Conservation (phyloP, 2,888 invertebrate genomes). For the Allophyes oxyacanthae region DNA sequence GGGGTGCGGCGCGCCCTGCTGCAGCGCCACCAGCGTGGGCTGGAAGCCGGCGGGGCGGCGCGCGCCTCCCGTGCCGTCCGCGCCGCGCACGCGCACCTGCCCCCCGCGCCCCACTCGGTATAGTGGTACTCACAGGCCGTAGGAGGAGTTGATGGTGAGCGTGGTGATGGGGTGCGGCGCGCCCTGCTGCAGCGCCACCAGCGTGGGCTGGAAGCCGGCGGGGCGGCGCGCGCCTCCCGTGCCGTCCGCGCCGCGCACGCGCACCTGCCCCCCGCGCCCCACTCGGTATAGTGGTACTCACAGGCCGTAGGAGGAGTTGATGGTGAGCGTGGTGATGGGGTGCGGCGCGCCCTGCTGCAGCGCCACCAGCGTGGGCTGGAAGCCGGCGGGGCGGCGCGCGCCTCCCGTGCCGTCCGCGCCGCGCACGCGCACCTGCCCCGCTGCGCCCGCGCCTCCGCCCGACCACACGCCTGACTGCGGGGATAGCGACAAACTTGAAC, state of each 20-base stretch:
- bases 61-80: too few species aligned
- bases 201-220: constrained; percentile 98
- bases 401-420: constrained; percentile 81
- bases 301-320: constrained; percentile 99
- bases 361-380: constrained; percentile 98
- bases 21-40: constrained; percentile 97
- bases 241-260: constrained; percentile 81
- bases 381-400: constrained; percentile 96
- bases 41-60: constrained; percentile 96
- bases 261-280: constrained; percentile 58
- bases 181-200: constrained; percentile 97
- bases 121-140: constrained; percentile 97
- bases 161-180: constrained; percentile 96
- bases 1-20: constrained; percentile 95
- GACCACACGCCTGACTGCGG: constrained; percentile 71
- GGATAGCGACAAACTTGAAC: too few species aligned
- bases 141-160: constrained; percentile 98
- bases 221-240: constrained; percentile 87
- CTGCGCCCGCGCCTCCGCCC: constrained; percentile 45
- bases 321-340: constrained; percentile 96
- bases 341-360: constrained; percentile 96
- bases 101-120: too few species aligned
- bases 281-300: too few species aligned
- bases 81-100: too few species aligned
- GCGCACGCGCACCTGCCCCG: constrained; percentile 74